Conservation (phyloP, 1,140 invertebrate species). For the Leptoteleia sp. region DNA sequence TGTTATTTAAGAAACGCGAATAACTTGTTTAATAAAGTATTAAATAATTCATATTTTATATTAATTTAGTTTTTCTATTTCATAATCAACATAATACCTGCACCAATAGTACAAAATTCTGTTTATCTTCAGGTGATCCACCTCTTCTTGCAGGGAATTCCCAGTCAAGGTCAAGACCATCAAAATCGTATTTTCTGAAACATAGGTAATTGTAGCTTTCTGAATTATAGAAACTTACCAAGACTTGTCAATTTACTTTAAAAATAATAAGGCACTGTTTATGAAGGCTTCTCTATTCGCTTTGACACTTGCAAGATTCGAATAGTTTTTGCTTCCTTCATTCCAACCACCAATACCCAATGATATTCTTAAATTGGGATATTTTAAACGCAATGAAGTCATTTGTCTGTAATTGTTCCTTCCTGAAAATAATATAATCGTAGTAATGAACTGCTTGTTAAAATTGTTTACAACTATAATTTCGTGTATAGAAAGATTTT, state of each 20-base stretch:
- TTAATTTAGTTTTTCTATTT: too few relatives aligned
- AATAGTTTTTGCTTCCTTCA: conserved; percentile 91
- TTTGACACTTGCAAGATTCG: conserved; percentile 84
- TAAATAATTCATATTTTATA: too few relatives aligned
- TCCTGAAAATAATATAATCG: conserved; percentile 45
- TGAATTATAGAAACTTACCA: background rate
- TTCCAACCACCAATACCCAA: conserved; percentile 95
- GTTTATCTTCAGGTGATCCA: conserved; percentile 87
- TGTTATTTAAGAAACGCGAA: too few relatives aligned
- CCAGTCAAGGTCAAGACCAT: conserved; percentile 91
- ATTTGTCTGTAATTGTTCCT: conserved; percentile 87
- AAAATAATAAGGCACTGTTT: conserved; percentile 83
- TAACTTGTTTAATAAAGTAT: too few relatives aligned
- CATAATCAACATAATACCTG: too few relatives aligned
- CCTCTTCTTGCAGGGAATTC: conserved; percentile 90
- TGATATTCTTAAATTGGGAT: conserved; percentile 88
- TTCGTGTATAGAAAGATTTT: too few relatives aligned
- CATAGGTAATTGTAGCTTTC: conserved; percentile 18
- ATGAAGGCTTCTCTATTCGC: conserved; percentile 84
- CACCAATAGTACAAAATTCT: conserved; percentile 88
- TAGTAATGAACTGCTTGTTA: conserved; percentile 1
- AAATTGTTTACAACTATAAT: too few relatives aligned
- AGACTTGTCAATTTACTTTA: conserved; percentile 80
- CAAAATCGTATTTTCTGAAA: conserved; percentile 85
- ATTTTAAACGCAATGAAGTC: conserved; percentile 84